Percentiles rank a stretch among this genome's conserved stretches.
phyloP scores from a whole-genome alignment of 2,888 invertebrate genomes.

The Capitulum mitella region DNA sequence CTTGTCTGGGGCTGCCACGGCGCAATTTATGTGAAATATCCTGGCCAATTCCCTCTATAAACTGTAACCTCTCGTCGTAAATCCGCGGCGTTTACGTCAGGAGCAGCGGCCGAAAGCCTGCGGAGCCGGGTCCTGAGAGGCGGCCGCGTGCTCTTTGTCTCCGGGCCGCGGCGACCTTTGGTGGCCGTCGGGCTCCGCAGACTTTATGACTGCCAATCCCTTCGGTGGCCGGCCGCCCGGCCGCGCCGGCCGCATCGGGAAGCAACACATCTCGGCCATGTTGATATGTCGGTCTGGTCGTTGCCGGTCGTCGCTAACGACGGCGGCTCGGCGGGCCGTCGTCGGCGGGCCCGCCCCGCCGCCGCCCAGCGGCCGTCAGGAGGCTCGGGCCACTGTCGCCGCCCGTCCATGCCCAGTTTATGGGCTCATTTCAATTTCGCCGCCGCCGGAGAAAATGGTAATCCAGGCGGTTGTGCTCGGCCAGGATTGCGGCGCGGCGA shows the following conservation, averaged over 20 bases:
- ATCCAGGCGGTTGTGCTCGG: not conserved
- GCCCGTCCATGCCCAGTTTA: not conserved
- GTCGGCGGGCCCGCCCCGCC: not conserved
- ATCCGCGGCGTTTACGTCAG: not conserved
- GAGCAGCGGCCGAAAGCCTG: not conserved
- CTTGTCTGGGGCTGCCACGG: not conserved
- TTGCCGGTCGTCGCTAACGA: not conserved
- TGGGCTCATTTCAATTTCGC: constrained; percentile 15
- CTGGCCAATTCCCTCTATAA: not conserved
- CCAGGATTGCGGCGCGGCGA: not conserved
- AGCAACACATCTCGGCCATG: not conserved
- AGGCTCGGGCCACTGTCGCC: too few relatives aligned
- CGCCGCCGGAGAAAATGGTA: constrained; percentile 13
- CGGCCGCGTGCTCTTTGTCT: not conserved
- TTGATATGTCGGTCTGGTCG: not conserved
- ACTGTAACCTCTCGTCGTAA: not conserved
- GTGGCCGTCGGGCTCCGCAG: not conserved
- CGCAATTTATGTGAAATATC: not conserved
- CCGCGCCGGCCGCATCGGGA: not conserved
- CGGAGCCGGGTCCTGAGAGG: too few relatives aligned
- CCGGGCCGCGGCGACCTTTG: not conserved
- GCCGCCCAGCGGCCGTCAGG: too few relatives aligned
- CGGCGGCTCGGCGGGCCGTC: not conserved
- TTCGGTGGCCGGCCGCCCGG: not conserved
- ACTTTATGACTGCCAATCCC: not conserved